Evolutionary conservation across 2,113 vertebrate genomes (phyloP).

Genomic region (Xenopus borealis): DNA sequence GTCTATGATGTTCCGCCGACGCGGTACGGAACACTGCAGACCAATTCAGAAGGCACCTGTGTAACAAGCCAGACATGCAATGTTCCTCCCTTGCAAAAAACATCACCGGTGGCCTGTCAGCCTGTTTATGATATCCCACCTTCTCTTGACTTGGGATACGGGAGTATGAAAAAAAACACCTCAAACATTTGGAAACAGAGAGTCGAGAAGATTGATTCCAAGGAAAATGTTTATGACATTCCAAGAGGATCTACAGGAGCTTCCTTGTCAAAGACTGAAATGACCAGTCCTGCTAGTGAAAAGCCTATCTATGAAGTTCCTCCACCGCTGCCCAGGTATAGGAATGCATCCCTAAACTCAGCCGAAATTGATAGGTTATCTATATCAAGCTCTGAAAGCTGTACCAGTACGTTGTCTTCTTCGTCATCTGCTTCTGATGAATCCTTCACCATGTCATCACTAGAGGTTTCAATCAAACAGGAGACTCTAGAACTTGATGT

Average conservation of each 20-base stretch:
- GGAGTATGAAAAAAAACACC: slow-evolving; percentile 50
- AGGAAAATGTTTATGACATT: slow-evolving; percentile 66
- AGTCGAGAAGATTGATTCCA: slow-evolving; percentile 56
- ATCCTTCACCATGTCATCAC: slow-evolving; percentile 60
- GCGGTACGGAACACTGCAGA: background rate
- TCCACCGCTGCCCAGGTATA: slow-evolving; percentile 28
- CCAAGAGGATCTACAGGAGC: slow-evolving; percentile 49
- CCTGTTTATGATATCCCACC: slow-evolving; percentile 51
- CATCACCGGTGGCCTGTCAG: slow-evolving; percentile 44
- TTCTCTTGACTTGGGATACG: slow-evolving; percentile 27
- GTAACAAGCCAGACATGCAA: slow-evolving; percentile 32
- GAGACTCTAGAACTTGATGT: slow-evolving; percentile 67
- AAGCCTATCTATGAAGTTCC: background rate
- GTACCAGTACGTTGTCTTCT: slow-evolving; percentile 70
- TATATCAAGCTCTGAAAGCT: slow-evolving; percentile 59
- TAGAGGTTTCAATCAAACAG: slow-evolving; percentile 65
- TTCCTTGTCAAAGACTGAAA: slow-evolving; percentile 38
- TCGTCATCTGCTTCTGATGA: slow-evolving; percentile 58
- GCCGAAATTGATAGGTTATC: slow-evolving; percentile 47
- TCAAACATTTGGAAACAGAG: slow-evolving; percentile 51
- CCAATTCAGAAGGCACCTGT: slow-evolving; percentile 6
- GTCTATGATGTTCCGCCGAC: slow-evolving; percentile 57
- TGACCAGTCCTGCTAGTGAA: rapidly evolving
- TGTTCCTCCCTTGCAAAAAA: slow-evolving; percentile 48
- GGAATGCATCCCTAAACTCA: background rate